phyloP scores from a whole-genome alignment of 2,113 vertebrate species.

The Melanerpes aurifrons region DNA sequence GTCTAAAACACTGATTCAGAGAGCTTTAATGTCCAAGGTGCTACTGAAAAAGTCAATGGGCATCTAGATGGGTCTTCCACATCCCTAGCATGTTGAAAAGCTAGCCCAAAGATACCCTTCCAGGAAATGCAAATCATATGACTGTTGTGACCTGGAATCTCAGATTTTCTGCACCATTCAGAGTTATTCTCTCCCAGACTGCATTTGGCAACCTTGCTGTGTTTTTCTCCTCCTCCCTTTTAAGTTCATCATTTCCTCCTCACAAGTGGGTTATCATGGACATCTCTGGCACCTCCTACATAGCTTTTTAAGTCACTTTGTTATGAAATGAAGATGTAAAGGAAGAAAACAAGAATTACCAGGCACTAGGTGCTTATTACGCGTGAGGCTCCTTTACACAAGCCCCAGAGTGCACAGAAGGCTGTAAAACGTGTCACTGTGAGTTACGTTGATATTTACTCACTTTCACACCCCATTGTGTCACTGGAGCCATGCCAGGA shows the following conservation, averaged over 20 bases:
- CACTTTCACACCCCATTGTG: background rate
- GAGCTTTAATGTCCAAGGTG: background rate
- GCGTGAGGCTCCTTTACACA: background rate
- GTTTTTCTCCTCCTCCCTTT: background rate
- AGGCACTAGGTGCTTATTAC: background rate
- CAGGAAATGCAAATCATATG: background rate
- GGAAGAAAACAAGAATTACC: constrained; percentile 15
- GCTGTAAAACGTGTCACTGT: background rate
- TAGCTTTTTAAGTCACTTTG: background rate
- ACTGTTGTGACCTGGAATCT: background rate
- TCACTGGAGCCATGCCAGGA: background rate
- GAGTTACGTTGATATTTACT: background rate
- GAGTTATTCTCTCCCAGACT: background rate
- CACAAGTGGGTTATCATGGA: constrained; percentile 14
- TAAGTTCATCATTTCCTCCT: constrained; percentile 6
- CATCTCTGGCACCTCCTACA: constrained; percentile 34
- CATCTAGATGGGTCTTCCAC: background rate
- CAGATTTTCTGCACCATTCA: background rate
- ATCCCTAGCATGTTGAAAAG: background rate
- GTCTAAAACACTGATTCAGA: background rate
- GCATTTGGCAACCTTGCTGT: background rate
- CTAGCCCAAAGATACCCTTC: background rate
- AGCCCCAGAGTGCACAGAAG: background rate
- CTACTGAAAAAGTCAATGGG: background rate
- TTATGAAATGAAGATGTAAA: constrained; percentile 26